phyloP scores from a whole-genome alignment of 2,888 invertebrate genomes.

The Sabatieria punctata region DNA sequence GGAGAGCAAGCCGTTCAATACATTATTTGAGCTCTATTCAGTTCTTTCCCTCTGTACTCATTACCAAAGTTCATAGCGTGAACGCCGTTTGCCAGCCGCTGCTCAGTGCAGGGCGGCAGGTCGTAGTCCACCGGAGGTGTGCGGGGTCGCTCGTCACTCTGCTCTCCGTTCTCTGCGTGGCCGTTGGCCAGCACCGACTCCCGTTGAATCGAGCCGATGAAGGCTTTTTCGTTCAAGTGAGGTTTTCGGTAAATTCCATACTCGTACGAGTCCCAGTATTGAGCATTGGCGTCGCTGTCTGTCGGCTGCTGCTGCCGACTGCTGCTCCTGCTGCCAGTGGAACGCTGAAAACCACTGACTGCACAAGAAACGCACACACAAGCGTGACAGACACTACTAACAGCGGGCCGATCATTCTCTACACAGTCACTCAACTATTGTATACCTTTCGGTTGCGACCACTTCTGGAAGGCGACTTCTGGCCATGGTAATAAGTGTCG shows the following conservation, averaged over 20 bases:
- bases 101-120: too few species aligned
- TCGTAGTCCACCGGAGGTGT: slow-evolving; percentile 3
- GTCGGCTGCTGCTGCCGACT: background rate
- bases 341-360: too few species aligned
- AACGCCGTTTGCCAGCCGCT: too few species aligned
- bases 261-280: slow-evolving; percentile 21
- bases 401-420: too few species aligned
- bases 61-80: too few species aligned
- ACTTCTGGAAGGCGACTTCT: slow-evolving; percentile 11
- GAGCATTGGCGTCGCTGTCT: slow-evolving; percentile 13
- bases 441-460: too few species aligned
- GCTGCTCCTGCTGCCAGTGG: too few species aligned
- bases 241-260: slow-evolving; percentile 20
- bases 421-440: too few species aligned
- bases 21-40: too few species aligned
- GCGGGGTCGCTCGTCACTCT: background rate
- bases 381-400: background rate
- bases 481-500: slow-evolving; percentile 21
- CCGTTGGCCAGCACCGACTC: background rate
- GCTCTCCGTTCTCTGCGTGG: background rate
- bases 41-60: too few species aligned
- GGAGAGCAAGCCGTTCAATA: too few species aligned
- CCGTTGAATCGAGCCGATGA: background rate
- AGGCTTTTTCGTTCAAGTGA: slow-evolving; percentile 9
- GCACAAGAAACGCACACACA: background rate